These are phyloP conservation scores for Pogonognathellus flavescens DNA, from an alignment of 1,140 invertebrate genomes.

Conservation along the genomic window DNA sequence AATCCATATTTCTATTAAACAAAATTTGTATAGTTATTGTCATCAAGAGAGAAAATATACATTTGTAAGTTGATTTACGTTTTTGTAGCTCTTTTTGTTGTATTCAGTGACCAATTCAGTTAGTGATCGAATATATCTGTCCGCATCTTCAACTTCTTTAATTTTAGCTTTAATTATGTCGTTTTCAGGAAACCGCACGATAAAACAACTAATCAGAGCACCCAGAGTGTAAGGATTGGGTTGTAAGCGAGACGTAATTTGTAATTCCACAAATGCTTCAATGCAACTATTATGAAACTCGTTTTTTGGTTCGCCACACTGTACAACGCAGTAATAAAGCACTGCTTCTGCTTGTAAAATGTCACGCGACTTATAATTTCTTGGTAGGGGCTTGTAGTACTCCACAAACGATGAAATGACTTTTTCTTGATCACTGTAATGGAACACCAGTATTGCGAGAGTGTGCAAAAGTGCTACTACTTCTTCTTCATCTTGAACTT, in stretches of 20 bases:
- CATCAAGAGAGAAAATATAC: neutral
- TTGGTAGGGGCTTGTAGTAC: constrained; percentile 11
- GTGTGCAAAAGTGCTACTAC: constrained; percentile 57
- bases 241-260: constrained; percentile 12
- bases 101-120: constrained; percentile 27
- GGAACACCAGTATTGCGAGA: constrained; percentile 34
- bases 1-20: constrained; percentile 58
- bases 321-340: constrained; percentile 51
- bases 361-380: neutral
- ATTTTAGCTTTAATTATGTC: neutral
- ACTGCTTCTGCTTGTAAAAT: constrained; percentile 58
- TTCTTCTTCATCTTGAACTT: constrained; percentile 52
- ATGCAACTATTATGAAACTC: constrained; percentile 20
- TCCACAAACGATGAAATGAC: constrained; percentile 9
- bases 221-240: constrained; percentile 52
- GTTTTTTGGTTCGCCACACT: constrained; percentile 21
- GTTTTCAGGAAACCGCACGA: constrained; percentile 48
- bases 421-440: constrained; percentile 32
- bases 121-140: constrained; percentile 35
- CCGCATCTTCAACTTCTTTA: constrained; percentile 19
- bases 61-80: constrained; percentile 37
- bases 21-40: constrained; percentile 4
- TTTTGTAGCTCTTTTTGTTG: constrained; percentile 48
- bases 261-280: constrained; percentile 39
- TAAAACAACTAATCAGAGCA: constrained; percentile 40